These are phyloP conservation scores for Suillia variegata DNA, from an alignment of 2,888 invertebrate species.

Conservation along the genomic window DNA sequence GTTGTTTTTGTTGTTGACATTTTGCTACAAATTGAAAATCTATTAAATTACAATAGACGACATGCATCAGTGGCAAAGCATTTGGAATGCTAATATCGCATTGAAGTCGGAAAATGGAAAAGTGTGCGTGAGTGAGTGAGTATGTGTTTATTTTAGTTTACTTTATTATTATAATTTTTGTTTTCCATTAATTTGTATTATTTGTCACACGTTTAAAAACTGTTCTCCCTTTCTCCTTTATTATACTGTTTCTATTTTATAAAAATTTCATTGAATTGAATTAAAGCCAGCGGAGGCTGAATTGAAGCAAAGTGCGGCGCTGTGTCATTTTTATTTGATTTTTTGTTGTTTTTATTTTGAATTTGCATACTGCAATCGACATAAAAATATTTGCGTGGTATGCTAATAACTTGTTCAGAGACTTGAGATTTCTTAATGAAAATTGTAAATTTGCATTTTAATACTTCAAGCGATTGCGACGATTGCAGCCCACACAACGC, in stretches of 20 bases:
- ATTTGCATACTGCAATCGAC: constrained; percentile 39
- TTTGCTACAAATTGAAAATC: constrained; percentile 16
- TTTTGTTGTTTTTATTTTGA: too few relatives aligned
- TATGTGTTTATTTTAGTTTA: constrained; percentile 31
- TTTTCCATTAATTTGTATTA: constrained; percentile 43
- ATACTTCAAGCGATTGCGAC: constrained; percentile 14
- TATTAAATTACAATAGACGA: constrained; percentile 13
- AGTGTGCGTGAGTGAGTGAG: neutral
- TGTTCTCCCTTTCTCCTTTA: too few relatives aligned
- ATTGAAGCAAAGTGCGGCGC: neutral
- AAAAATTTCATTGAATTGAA: constrained; percentile 6
- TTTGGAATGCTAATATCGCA: neutral
- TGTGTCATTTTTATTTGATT: neutral
- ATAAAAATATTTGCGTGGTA: constrained; percentile 41
- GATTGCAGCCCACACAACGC: constrained; percentile 24
- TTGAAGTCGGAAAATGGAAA: too few relatives aligned
- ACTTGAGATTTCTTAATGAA: constrained; percentile 39
- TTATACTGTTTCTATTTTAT: neutral
- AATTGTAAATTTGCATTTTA: constrained; percentile 29
- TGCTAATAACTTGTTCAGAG: constrained; percentile 26
- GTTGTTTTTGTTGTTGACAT: too few relatives aligned
- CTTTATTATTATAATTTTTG: too few relatives aligned
- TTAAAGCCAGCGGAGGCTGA: neutral
- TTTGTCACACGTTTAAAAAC: constrained; percentile 40
- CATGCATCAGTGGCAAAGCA: constrained; percentile 7